phyloP scores from a whole-genome alignment of 2,888 invertebrate genomes.

The Andrena praecox region DNA sequence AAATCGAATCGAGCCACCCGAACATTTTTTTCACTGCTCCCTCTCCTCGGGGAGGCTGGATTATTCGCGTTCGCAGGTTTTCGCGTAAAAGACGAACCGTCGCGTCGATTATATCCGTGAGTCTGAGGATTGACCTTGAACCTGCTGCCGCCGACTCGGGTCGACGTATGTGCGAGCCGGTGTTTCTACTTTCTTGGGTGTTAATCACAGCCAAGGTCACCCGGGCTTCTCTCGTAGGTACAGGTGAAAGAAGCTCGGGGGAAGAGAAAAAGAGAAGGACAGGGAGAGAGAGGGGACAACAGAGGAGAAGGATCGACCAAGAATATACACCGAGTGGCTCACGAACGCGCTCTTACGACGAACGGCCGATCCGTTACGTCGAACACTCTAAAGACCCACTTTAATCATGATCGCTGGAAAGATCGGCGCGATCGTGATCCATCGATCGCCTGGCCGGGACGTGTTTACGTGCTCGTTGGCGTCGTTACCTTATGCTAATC shows the following conservation, averaged over 20 bases:
- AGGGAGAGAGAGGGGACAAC: background rate
- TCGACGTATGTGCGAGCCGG: constrained; percentile 73
- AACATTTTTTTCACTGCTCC: too few species aligned
- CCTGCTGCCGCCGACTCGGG: constrained; percentile 71
- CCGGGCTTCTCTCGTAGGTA: constrained; percentile 55
- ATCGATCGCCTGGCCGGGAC: constrained; percentile 72
- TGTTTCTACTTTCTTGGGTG: constrained; percentile 76
- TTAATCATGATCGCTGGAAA: constrained; percentile 75
- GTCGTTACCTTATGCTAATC: constrained; percentile 82
- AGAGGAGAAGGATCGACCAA: constrained; percentile 34
- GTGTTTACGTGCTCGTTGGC: constrained; percentile 77
- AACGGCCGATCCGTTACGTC: constrained; percentile 68
- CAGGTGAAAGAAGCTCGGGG: constrained; percentile 56
- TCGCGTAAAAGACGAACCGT: constrained; percentile 23
- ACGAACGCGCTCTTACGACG: constrained; percentile 61
- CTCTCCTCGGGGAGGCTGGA: background rate
- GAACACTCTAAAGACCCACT: constrained; percentile 68
- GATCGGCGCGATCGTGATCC: constrained; percentile 75
- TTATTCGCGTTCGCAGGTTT: constrained; percentile 9
- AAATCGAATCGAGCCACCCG: background rate
- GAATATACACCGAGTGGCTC: constrained; percentile 58
- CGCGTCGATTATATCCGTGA: constrained; percentile 52
- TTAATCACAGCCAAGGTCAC: constrained; percentile 80
- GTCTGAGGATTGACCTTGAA: constrained; percentile 75
- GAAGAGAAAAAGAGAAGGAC: background rate